Percentiles rank a stretch among this genome's conserved stretches.
These are phyloP conservation scores for Amblyteles armatorius DNA, from an alignment of 2,888 invertebrate species.

Conservation along the genomic window DNA sequence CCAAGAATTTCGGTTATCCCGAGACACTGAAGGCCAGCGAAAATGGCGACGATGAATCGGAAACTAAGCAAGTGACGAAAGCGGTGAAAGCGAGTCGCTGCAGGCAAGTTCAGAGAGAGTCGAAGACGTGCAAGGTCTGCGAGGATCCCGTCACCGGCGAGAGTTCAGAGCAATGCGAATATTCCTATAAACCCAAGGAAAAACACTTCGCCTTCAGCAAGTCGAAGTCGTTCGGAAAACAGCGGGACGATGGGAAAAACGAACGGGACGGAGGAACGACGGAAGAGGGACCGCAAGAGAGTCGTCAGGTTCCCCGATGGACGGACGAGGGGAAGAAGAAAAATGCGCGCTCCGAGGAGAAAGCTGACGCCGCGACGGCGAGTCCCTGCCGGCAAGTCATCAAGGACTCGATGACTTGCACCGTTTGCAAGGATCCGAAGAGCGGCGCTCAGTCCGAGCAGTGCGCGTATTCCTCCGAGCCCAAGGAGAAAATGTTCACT, in stretches of 20 bases:
- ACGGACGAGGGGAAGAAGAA: constrained; percentile 86
- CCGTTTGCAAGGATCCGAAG: constrained; percentile 90
- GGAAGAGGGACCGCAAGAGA: constrained; percentile 84
- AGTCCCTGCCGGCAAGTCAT: constrained; percentile 87
- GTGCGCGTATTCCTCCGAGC: constrained; percentile 91
- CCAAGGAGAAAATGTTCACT: constrained; percentile 87
- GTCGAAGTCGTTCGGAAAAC: constrained; percentile 27
- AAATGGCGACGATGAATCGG: not conserved
- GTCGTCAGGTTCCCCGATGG: constrained; percentile 84
- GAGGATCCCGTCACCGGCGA: constrained; percentile 91
- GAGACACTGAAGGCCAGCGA: constrained; percentile 17
- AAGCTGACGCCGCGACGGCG: constrained; percentile 73
- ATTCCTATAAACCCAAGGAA: constrained; percentile 81
- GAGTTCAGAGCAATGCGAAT: constrained; percentile 93
- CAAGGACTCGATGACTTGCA: constrained; percentile 89
- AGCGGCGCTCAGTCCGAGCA: constrained; percentile 92
- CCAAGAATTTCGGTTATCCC: constrained; percentile 78
- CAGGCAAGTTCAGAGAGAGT: constrained; percentile 87
- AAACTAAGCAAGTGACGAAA: constrained; percentile 20
- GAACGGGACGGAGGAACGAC: constrained; percentile 81
- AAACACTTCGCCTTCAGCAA: constrained; percentile 3
- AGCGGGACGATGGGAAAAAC: not conserved
- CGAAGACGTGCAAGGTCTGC: constrained; percentile 91
- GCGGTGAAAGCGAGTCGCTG: constrained; percentile 50
- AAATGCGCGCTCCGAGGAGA: constrained; percentile 85